Evolutionary conservation across 2,113 vertebrate species (phyloP), one percentile per base, ranked within the genome.

Genomic region (Silurus glanis): DNA sequence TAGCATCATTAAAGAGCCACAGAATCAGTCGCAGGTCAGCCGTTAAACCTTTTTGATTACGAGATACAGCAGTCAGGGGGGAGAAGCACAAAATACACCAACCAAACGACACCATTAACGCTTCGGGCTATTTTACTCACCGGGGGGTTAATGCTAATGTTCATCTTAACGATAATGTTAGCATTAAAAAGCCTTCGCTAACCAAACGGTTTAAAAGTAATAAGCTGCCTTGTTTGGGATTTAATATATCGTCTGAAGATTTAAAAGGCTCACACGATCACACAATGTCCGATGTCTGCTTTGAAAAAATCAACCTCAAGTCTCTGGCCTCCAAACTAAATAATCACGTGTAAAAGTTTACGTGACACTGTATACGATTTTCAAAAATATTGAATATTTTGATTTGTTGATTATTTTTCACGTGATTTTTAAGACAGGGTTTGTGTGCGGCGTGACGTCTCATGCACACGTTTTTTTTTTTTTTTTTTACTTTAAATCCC

Each of bases 1-100:
- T 25, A 55, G 25, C 23, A 76, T 6, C 0, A 76, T 55, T 55
- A 55, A 55, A 16, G 13, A 7, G 12, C 74, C n/a, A 16, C 2
- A 55, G 49, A 76, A 55, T 76, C 51, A 76, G 74, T 79, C 53
- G 58, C 76, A 79, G 76, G 76, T 79, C 76, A 58, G 13, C 76
- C 58, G 14, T 17, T 79, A 28, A 14, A 25, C 53, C 53, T 79
- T 28, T 58, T 58, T 58, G 58, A 79, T 79, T 79, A 79, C 2
- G n/a, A 79, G 14, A 79, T 9, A 7, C 14, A 58, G 76, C n/a
- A 53, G 5, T 79, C 37, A 58, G 53, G 76, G 8, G 13, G 55
- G 25, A 79, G n/a, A 76, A 76, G 49, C 45, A 9, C 71, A 49
- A 51, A 25, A 53, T 25, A 12, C 74, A 76, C 47, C 74, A 51